Conservation (phyloP, 2,113 vertebrate genomes). For the Mobula birostris region DNA sequence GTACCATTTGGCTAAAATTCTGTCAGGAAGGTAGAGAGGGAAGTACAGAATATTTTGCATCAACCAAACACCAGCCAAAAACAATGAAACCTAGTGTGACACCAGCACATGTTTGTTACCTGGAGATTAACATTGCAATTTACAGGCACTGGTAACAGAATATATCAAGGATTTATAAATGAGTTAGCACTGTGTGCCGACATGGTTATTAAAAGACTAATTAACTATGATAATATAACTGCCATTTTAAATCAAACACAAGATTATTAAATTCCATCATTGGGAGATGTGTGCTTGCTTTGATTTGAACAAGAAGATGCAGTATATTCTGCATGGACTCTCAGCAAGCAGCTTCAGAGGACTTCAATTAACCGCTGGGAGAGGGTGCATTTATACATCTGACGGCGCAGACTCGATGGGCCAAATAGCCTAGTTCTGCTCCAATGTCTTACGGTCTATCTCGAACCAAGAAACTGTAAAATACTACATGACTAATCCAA, state of each 20-base stretch:
- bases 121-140: conserved; percentile 30
- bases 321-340: neutral
- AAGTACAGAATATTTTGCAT: neutral
- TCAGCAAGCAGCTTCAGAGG: neutral
- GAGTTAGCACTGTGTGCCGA: neutral
- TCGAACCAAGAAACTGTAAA: neutral
- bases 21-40: neutral
- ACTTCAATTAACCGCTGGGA: neutral
- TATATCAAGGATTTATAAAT: conserved; percentile 25
- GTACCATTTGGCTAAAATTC: neutral
- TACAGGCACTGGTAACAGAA: neutral
- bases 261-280: neutral
- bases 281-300: conserved; percentile 3
- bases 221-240: conserved; percentile 32
- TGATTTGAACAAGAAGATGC: neutral
- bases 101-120: neutral
- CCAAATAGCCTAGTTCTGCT: too few species aligned
- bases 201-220: conserved; percentile 21
- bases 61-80: neutral
- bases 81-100: neutral
- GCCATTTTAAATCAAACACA: conserved; percentile 28
- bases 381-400: neutral
- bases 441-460: too few species aligned
- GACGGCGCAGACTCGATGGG: too few species aligned
- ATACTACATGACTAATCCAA: neutral